phyloP scores from a whole-genome alignment of 2,797 vertebrate genomes.

The Valencia hispanica region DNA sequence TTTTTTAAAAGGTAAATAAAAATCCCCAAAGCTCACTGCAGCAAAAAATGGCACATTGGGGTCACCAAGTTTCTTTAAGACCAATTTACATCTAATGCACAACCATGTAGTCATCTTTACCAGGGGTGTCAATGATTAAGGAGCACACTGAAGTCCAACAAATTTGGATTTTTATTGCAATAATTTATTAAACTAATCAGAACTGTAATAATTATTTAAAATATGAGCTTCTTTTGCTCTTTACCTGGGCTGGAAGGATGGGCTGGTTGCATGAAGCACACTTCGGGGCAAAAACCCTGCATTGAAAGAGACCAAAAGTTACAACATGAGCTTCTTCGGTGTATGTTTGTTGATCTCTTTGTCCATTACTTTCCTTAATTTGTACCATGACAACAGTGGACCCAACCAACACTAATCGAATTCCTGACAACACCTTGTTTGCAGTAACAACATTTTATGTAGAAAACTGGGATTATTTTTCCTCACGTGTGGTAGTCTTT shows the following conservation, averaged over 20 bases:
- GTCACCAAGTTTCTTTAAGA: background rate
- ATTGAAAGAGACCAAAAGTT: conserved; percentile 4
- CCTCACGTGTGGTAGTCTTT: conserved; percentile 98
- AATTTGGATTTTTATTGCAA: background rate
- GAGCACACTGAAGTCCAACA: background rate
- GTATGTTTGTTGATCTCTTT: background rate
- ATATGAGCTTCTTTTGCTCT: background rate
- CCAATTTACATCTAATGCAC: too few relatives aligned
- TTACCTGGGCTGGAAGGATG: conserved; percentile 97
- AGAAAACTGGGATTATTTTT: background rate
- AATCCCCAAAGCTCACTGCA: background rate
- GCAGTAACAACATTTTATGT: background rate
- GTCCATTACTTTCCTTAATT: background rate
- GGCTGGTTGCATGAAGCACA: conserved; percentile 96
- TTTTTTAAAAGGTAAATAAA: background rate
- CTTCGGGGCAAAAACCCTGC: conserved; percentile 97
- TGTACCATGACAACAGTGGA: background rate
- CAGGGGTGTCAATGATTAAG: background rate
- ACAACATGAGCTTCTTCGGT: background rate
- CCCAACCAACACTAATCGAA: background rate
- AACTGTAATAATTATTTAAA: background rate
- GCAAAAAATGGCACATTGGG: background rate
- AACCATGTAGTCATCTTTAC: background rate
- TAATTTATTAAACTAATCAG: background rate
- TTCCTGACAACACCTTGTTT: conserved; percentile 2